phyloP scores from a whole-genome alignment of 2,888 invertebrate species.

The Argyresthia goedartella region DNA sequence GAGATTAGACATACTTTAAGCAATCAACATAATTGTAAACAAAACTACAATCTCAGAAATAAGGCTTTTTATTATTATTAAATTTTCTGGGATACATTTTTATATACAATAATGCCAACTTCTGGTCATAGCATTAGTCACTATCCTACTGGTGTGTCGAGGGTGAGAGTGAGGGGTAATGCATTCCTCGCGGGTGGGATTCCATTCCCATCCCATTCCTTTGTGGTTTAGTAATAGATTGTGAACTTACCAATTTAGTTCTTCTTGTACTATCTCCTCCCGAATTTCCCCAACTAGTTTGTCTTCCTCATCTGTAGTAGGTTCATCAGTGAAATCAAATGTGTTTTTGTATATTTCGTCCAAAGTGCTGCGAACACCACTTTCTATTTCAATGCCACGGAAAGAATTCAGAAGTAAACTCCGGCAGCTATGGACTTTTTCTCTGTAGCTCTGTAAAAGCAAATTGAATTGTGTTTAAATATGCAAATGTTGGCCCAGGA shows the following conservation, averaged over 20 bases:
- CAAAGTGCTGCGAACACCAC: slow-evolving; percentile 36
- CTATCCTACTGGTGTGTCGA: too few relatives aligned
- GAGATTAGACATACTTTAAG: too few relatives aligned
- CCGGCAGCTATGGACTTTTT: slow-evolving; percentile 47
- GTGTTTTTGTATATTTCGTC: slow-evolving; percentile 45
- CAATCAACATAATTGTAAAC: too few relatives aligned
- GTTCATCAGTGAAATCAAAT: slow-evolving; percentile 29
- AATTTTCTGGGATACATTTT: too few relatives aligned
- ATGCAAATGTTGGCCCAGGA: background rate
- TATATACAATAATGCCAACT: too few relatives aligned
- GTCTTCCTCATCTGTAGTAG: slow-evolving; percentile 37
- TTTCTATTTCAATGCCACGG: slow-evolving; percentile 29
- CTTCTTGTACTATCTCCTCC: slow-evolving; percentile 52
- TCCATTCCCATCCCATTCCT: too few relatives aligned
- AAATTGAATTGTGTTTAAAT: slow-evolving; percentile 1
- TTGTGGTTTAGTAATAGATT: too few relatives aligned
- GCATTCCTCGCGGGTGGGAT: too few relatives aligned
- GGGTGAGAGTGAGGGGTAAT: too few relatives aligned
- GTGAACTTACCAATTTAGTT: slow-evolving; percentile 50
- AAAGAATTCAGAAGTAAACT: slow-evolving; percentile 44
- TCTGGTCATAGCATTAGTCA: too few relatives aligned
- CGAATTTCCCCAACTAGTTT: slow-evolving; percentile 41
- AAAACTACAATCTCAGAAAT: too few relatives aligned
- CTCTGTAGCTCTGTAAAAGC: slow-evolving; percentile 43
- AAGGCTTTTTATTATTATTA: too few relatives aligned